Percentiles rank a stretch among this genome's conserved stretches.
These are phyloP conservation scores for Caligus rogercresseyi DNA, from an alignment of 1,140 invertebrate species.

Conservation along the genomic window DNA sequence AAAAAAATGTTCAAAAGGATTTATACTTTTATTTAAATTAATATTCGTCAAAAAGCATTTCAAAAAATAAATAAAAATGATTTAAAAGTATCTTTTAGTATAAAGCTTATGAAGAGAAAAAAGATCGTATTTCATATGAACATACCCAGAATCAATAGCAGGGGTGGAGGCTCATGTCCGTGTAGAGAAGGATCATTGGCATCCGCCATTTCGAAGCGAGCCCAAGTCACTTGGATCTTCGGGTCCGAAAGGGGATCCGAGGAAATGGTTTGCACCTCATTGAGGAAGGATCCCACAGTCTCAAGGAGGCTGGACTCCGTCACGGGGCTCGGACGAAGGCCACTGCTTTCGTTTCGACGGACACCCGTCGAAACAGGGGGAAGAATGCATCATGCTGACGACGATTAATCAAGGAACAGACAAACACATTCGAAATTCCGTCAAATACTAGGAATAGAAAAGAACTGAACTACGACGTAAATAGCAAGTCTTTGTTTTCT, in stretches of 20 bases:
- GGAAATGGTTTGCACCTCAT: constrained; percentile 47
- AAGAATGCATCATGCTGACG: background rate
- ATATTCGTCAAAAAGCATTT: no score
- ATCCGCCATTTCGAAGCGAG: constrained; percentile 60
- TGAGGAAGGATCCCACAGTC: constrained; percentile 84
- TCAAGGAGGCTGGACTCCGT: constrained; percentile 80
- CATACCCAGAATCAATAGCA: constrained; percentile 5
- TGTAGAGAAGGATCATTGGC: constrained; percentile 41
- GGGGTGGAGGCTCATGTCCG: constrained; percentile 19
- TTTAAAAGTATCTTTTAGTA: no score
- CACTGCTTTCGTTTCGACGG: constrained; percentile 28
- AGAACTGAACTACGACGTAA: background rate
- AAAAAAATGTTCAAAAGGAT: no score
- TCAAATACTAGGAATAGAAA: no score
- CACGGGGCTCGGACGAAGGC: constrained; percentile 67
- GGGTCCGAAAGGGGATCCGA: constrained; percentile 39
- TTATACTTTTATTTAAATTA: no score
- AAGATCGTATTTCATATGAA: no score
- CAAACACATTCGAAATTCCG: background rate
- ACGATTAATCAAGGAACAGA: background rate
- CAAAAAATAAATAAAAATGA: no score
- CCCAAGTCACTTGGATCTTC: constrained; percentile 54
- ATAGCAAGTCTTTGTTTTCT: background rate
- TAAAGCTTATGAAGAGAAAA: no score
- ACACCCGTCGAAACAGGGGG: background rate